Percentiles rank a stretch among this genome's conserved stretches.
Conservation (phyloP, 1,140 invertebrate species). For the Subanguina moxae region DNA sequence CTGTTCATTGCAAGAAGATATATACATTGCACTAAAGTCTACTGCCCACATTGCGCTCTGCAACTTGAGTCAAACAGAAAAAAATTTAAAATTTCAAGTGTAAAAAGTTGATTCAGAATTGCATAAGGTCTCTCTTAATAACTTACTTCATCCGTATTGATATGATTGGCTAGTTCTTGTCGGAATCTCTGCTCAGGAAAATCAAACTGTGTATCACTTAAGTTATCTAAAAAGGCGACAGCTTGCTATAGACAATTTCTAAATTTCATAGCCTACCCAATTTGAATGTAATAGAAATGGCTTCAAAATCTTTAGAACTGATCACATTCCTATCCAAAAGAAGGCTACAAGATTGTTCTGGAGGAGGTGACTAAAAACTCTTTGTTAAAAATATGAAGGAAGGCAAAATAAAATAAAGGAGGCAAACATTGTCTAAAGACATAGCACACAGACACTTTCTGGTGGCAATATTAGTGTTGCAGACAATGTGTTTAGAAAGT, state of each 20-base stretch:
- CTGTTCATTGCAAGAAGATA: too few relatives aligned
- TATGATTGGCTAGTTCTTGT: not conserved
- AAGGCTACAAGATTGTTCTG: not conserved
- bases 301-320: not conserved
- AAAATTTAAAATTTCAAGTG: too few relatives aligned
- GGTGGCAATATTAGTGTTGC: not conserved
- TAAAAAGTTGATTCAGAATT: too few relatives aligned
- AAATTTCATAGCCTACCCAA: not conserved
- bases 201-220: not conserved
- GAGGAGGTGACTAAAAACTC: constrained; percentile 1
- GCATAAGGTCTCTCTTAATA: too few relatives aligned
- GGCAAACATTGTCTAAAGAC: not conserved
- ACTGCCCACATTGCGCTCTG: too few relatives aligned
- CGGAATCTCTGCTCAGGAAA: not conserved
- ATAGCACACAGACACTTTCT: not conserved
- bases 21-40: too few relatives aligned
- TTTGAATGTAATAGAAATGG: not conserved
- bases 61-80: too few relatives aligned
- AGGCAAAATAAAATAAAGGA: too few relatives aligned
- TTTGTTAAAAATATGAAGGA: too few relatives aligned
- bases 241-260: too few relatives aligned
- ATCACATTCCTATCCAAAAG: not conserved
- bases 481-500: not conserved
- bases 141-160: not conserved
- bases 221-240: not conserved